Percentiles rank a stretch among this genome's conserved stretches.
Evolutionary conservation across 2,888 invertebrate species (phyloP).

Genomic region (Agrochola circellaris): DNA sequence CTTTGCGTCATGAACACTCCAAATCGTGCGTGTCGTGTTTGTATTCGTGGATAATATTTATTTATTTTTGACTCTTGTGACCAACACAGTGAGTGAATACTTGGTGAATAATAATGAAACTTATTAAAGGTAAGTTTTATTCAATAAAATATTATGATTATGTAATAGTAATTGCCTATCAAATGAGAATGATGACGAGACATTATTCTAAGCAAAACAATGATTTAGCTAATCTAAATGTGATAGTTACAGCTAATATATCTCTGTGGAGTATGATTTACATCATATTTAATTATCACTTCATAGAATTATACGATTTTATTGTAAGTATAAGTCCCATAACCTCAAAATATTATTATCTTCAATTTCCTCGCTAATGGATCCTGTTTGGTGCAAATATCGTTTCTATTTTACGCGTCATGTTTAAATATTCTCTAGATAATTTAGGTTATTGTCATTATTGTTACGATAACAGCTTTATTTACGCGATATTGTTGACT

Average conservation of each 20-base stretch:
- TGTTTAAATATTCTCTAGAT: constrained; percentile 7
- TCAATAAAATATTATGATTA: constrained; percentile 73
- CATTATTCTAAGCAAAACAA: constrained; percentile 59
- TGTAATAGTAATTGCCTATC: constrained; percentile 77
- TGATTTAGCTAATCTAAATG: background rate
- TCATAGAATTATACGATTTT: constrained; percentile 34
- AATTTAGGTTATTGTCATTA: constrained; percentile 13
- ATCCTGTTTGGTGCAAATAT: constrained; percentile 22
- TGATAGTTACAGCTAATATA: constrained; percentile 1
- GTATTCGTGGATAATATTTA: constrained; percentile 75
- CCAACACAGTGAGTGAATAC: constrained; percentile 65
- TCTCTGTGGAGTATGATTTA: constrained; percentile 17
- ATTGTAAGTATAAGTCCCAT: constrained; percentile 33
- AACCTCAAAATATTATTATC: constrained; percentile 68
- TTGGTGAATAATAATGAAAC: constrained; percentile 65
- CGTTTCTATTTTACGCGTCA: constrained; percentile 11
- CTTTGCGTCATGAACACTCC: constrained; percentile 78
- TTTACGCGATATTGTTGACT: constrained; percentile 18
- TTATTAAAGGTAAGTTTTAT: constrained; percentile 78
- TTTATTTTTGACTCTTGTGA: constrained; percentile 70
- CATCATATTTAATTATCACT: background rate
- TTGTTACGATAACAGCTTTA: constrained; percentile 34
- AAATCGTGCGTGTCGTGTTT: constrained; percentile 80
- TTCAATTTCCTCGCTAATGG: constrained; percentile 45
- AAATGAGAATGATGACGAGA: constrained; percentile 72